These are phyloP conservation scores for Ispidina picta DNA, from an alignment of 2,797 vertebrate species.

Conservation along the genomic window DNA sequence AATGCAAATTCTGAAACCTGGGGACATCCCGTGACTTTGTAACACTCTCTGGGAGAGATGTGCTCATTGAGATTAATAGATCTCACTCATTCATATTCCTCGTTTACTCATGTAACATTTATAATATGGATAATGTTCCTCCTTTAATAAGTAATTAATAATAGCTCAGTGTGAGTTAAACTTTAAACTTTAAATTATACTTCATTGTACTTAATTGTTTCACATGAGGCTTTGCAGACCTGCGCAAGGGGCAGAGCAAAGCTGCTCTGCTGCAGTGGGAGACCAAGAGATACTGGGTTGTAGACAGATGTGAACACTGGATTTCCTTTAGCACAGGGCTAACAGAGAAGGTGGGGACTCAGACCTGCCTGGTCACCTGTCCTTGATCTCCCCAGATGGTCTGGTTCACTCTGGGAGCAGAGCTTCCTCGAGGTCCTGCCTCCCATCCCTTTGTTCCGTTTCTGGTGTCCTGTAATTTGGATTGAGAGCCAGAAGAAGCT, in stretches of 20 bases:
- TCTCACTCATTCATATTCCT: constrained; percentile 52
- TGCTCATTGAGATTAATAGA: constrained; percentile 47
- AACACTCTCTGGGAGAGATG: constrained; percentile 19
- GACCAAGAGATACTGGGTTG: background rate
- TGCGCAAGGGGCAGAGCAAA: background rate
- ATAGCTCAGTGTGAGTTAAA: background rate
- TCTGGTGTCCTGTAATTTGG: background rate
- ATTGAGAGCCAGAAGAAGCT: background rate
- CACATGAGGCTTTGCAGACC: background rate
- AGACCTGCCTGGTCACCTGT: background rate
- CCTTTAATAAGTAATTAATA: constrained; percentile 27
- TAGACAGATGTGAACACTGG: background rate
- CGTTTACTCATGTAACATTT: constrained; percentile 43
- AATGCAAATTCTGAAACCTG: constrained; percentile 61
- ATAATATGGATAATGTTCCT: constrained; percentile 20
- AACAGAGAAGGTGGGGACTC: background rate
- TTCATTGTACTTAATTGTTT: background rate
- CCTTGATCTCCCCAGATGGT: background rate
- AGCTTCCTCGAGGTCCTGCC: background rate
- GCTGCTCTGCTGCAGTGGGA: background rate
- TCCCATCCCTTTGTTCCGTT: background rate
- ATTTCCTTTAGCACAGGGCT: background rate
- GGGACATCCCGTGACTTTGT: constrained; percentile 42
- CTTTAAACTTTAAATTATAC: background rate
- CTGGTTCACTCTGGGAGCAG: background rate